Conservation (phyloP, 2,888 invertebrate species). For the Amiota minor region DNA sequence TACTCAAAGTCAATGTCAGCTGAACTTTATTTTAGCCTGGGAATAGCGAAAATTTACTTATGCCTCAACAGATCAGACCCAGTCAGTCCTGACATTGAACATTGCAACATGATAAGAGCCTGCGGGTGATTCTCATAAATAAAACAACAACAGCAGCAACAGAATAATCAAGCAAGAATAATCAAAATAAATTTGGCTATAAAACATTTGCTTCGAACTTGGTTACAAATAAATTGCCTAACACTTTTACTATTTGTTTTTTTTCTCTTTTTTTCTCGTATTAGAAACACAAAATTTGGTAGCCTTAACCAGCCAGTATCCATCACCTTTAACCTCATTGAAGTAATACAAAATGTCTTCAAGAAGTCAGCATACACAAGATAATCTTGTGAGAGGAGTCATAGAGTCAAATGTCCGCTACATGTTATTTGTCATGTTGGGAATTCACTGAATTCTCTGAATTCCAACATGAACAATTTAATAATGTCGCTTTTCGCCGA, state of each 20-base stretch:
- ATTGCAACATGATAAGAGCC: constrained; percentile 12
- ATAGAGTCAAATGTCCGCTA: constrained; percentile 62
- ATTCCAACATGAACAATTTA: constrained; percentile 15
- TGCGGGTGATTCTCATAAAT: constrained; percentile 24
- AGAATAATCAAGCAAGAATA: neutral
- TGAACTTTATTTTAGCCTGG: neutral
- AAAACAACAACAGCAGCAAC: neutral
- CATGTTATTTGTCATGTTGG: constrained; percentile 58
- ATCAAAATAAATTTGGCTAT: too few relatives aligned
- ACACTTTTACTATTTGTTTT: constrained; percentile 56
- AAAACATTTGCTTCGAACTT: neutral
- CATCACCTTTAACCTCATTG: too few relatives aligned
- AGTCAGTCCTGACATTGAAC: constrained; percentile 28
- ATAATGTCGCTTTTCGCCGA: constrained; percentile 21
- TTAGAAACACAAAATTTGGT: constrained; percentile 15
- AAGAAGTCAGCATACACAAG: too few relatives aligned
- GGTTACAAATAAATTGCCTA: constrained; percentile 34
- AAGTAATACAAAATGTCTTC: too few relatives aligned
- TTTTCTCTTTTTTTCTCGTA: neutral
- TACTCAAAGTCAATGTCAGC: constrained; percentile 28
- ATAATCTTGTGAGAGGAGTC: too few relatives aligned
- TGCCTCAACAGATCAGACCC: constrained; percentile 10
- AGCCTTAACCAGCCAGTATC: too few relatives aligned
- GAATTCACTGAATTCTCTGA: neutral
- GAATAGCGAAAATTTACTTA: constrained; percentile 2